phyloP scores from a whole-genome alignment of 2,888 invertebrate species.

The Argyresthia goedartella region DNA sequence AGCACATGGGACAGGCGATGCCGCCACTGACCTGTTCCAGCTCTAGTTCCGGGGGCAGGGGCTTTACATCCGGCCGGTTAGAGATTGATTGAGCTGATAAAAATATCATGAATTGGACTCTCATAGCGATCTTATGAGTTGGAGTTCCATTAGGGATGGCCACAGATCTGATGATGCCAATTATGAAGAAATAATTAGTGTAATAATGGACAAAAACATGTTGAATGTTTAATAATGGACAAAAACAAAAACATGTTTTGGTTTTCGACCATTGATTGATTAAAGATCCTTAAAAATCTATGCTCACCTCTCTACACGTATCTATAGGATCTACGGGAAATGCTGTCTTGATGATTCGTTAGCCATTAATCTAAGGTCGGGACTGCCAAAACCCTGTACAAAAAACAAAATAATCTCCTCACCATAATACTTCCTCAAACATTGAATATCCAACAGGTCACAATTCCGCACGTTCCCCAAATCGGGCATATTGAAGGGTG shows the following conservation, averaged over 20 bases:
- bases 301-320: too few relatives aligned
- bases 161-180: neutral
- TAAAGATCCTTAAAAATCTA: too few relatives aligned
- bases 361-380: too few relatives aligned
- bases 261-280: too few relatives aligned
- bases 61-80: slow-evolving; percentile 41
- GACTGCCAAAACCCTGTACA: too few relatives aligned
- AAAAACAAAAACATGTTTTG: too few relatives aligned
- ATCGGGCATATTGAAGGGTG: slow-evolving; percentile 69
- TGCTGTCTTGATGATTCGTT: too few relatives aligned
- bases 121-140: neutral
- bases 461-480: slow-evolving; percentile 47
- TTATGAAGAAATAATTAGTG: too few relatives aligned
- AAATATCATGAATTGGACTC: neutral
- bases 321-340: too few relatives aligned
- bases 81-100: slow-evolving; percentile 57
- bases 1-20: slow-evolving; percentile 71
- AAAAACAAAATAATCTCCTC: slow-evolving; percentile 13
- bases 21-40: slow-evolving; percentile 63
- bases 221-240: too few relatives aligned
- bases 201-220: too few relatives aligned
- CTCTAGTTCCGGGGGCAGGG: slow-evolving; percentile 40
- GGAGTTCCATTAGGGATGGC: neutral
- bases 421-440: slow-evolving; percentile 58
- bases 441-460: slow-evolving; percentile 60